These are phyloP conservation scores for Eudyptes chrysolophus DNA, from an alignment of 2,113 vertebrate species.

Conservation along the genomic window DNA sequence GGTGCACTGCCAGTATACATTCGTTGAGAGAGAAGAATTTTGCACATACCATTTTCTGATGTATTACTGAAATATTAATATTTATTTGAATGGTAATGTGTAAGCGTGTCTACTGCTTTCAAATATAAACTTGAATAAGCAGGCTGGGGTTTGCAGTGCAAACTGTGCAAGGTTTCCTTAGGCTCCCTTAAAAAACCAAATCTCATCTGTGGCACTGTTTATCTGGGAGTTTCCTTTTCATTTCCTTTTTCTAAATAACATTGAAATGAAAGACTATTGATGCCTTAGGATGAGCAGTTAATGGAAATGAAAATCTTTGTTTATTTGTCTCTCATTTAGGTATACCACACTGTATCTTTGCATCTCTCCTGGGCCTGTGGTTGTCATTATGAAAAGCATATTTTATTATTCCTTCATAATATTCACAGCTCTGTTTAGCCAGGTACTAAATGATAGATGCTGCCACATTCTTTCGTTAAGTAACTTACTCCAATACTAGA, in stretches of 20 bases:
- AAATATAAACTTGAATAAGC: not conserved
- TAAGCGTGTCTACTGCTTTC: not conserved
- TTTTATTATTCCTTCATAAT: not conserved
- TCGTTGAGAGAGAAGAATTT: not conserved
- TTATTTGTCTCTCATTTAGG: not conserved
- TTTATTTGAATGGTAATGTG: conserved; percentile 4
- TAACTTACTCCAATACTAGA: not conserved
- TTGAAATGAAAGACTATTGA: not conserved
- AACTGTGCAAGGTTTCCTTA: not conserved
- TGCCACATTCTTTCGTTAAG: not conserved
- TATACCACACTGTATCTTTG: not conserved
- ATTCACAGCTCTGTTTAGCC: not conserved
- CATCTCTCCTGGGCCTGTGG: not conserved
- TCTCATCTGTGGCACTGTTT: not conserved
- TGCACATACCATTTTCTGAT: not conserved
- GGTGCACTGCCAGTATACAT: not conserved
- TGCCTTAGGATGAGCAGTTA: not conserved
- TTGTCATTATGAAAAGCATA: not conserved
- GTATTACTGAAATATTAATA: conserved; percentile 4
- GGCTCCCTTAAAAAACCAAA: not conserved
- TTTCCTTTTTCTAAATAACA: not conserved
- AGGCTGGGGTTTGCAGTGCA: not conserved
- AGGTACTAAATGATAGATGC: not conserved
- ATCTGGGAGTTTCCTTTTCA: not conserved
- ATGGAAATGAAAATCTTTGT: not conserved